These are phyloP conservation scores for Tadarida brasiliensis DNA, from an alignment of 2,797 vertebrate species.

Conservation along the genomic window DNA sequence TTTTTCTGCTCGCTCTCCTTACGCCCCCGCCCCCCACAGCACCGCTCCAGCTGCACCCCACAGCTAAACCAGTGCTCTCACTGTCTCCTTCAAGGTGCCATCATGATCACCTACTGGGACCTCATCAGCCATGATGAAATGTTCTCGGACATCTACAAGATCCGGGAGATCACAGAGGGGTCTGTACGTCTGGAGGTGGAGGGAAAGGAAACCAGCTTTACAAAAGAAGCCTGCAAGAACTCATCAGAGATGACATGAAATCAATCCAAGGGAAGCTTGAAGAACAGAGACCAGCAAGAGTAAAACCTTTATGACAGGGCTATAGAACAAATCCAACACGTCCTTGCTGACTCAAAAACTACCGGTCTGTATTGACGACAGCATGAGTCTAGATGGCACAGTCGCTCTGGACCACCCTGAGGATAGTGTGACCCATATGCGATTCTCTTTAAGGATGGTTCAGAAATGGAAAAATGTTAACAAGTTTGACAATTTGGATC, in stretches of 20 bases:
- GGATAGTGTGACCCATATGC: no score
- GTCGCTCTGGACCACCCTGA: neutral
- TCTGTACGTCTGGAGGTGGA: neutral
- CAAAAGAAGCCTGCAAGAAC: neutral
- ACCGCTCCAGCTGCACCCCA: rapidly evolving
- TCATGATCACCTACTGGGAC: neutral
- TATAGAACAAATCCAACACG: neutral
- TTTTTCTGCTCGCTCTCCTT: neutral
- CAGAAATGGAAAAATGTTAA: neutral
- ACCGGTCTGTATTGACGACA: neutral
- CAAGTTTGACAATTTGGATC: neutral
- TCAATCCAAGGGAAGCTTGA: neutral
- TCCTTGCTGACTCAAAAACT: no score
- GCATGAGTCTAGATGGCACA: no score
- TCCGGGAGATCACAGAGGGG: no score
- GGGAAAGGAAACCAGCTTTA: neutral
- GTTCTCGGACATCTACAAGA: neutral
- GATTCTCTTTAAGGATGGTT: neutral
- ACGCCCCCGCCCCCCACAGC: neutral
- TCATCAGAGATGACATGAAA: neutral
- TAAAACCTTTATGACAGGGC: neutral
- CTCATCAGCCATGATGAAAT: neutral
- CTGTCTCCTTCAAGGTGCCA: neutral
- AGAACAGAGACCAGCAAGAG: neutral
- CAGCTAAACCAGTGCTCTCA: neutral